Evolutionary conservation across 1,140 invertebrate genomes (phyloP).

Genomic region (Drosophila auraria): DNA sequence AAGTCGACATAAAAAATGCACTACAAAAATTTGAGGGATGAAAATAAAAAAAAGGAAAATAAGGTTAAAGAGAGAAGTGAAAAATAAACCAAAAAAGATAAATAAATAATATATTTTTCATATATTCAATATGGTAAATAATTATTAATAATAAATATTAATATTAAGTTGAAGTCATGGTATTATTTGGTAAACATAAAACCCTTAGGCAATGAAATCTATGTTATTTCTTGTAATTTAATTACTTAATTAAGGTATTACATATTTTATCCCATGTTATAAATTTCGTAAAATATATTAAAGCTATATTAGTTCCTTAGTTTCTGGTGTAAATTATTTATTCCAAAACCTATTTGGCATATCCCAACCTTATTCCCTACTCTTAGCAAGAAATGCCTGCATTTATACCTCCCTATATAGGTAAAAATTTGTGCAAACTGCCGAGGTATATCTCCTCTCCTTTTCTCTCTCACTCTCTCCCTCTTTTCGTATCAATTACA

Average conservation of each 20-base stretch:
- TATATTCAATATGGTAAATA: neutral
- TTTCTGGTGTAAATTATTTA: neutral
- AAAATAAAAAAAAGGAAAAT: neutral
- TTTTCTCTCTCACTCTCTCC: neutral
- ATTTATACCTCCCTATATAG: neutral
- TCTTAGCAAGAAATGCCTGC: neutral
- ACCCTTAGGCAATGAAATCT: no score
- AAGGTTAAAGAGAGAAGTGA: neutral
- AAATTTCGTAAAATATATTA: no score
- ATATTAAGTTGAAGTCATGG: no score
- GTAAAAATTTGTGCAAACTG: conserved; percentile 1
- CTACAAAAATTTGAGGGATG: neutral
- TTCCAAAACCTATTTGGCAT: neutral
- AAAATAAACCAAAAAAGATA: no score
- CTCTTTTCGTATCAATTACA: conserved; percentile 57
- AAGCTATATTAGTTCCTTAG: neutral
- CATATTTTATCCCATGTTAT: neutral
- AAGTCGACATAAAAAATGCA: conserved; percentile 6
- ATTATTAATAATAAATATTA: no score
- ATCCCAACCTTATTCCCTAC: neutral
- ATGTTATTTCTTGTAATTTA: no score
- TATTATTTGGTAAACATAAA: no score
- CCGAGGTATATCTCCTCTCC: neutral
- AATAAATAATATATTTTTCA: no score
- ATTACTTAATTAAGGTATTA: no score